Conservation (phyloP, 2,797 vertebrate species). For the Sciurus vulgaris region DNA sequence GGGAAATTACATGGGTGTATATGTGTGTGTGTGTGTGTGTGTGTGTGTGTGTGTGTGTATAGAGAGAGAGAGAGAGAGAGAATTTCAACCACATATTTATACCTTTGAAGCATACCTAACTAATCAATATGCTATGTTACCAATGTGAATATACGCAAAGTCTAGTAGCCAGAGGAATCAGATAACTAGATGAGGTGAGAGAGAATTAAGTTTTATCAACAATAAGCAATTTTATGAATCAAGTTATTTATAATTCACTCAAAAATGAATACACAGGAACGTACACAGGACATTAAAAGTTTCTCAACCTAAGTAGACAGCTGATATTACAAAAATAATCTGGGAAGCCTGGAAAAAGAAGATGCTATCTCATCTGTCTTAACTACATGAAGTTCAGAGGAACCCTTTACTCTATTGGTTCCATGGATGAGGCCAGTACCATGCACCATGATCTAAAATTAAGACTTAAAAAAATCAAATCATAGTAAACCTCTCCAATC, state of each 20-base stretch:
- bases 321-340: constrained; percentile 15
- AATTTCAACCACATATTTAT: constrained; percentile 31
- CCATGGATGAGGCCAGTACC: neutral
- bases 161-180: constrained; percentile 34
- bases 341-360: constrained; percentile 12
- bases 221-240: constrained; percentile 59
- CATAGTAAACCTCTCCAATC: neutral
- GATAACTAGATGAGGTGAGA: neutral
- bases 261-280: constrained; percentile 7
- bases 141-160: neutral
- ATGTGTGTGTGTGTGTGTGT: too few relatives aligned
- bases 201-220: constrained; percentile 27
- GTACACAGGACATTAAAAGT: neutral
- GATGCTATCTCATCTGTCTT: neutral
- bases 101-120: neutral
- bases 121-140: constrained; percentile 21
- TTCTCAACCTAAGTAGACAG: neutral
- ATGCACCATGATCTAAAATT: neutral
- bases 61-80: neutral
- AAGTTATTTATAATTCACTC: constrained; percentile 27
- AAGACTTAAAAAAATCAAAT: constrained; percentile 38
- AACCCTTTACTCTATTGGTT: neutral
- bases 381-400: neutral
- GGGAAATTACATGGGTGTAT: constrained; percentile 17
- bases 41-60: too few relatives aligned